Evolutionary conservation across 2,888 invertebrate species (phyloP), one percentile per base, ranked within the genome.

Genomic region (Spicauda simplicius): DNA sequence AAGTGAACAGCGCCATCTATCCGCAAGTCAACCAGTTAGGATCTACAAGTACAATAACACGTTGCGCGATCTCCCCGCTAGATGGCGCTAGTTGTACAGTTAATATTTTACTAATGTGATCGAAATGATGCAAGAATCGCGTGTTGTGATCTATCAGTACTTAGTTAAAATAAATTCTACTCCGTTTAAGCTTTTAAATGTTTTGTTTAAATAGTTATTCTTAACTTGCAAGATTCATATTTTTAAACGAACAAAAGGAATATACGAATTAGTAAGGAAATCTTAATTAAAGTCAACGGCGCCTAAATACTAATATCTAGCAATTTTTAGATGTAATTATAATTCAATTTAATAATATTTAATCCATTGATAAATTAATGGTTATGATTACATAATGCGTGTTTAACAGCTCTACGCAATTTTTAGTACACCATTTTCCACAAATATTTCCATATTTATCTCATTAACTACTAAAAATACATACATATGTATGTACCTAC

Each of bases 11-110:
- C 77, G 79, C 78, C 80, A 80, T 79, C 81, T 82, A 73, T 59
- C 30, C 16, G 54, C 60, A 56, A 70, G 70, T 50, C 33, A 50
- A 19, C 66, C 45, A 48, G 69, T 72, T 74, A 79, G 73, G 75
- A 80, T 84, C 80, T 84, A 81, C 76, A 81, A 86, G 85, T 87
- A 85, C 86, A 86, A 86, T 83, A 68, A 73, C 68, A 60, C 52
- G 57, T 45, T 64, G 64, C 66, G 54, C 52, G 57, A 52, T 53
- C 54, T 56, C 48, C 30, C 55, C 52, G 59, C 59, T 69, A 48
- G 68, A n/a, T 69, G 68, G 64, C 68, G 68, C 68, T 59, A 64
- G 61, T 68, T 63, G 63, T 68, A 68, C 63, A 68, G 62, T 68
- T 66, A 60, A 66, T 55, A 14, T 50, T 66, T 58, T 59, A 59